Base-by-base conservation (phyloP, 2,113 vertebrate species). In the Anas platyrhynchos region DNA sequence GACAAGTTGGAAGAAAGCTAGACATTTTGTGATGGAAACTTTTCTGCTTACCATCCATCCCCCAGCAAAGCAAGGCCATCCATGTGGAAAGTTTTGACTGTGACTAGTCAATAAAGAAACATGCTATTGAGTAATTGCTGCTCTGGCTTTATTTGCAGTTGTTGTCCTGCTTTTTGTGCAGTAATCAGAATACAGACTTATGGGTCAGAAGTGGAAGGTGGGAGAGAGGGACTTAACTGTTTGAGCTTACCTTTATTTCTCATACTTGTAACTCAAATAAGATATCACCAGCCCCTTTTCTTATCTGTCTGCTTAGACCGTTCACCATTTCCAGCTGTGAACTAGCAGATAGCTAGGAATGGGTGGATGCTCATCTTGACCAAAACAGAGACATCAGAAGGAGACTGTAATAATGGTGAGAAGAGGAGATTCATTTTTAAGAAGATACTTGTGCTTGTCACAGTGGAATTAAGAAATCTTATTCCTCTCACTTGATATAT, bases 401-500 rank as follows among this genome's bases (percentile, higher is more conserved):
- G 54, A 73, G 86, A 58, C 4, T 32, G 32, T 13, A 58, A 82
- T 81, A 90, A 68, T 32, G 9, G 26, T 89, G 84, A 79, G 72
- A 81, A 86, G 11, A 20, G 25, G 29, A 93, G 16, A 36, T 63
- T 90, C 38, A 16, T 38, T 75, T 95, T 72, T 88, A 5, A 50
- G 77, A 56, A 73, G 21, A 84, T 73, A 31, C 48, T 87, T 76
- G 25, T 58, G 48, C 58, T 85, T 94, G 88, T 93, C 93, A 96
- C 46, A 61, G 50, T 87, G 63, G 81, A 95, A 92, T 95, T 92
- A 92, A 96, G 83, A 91, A 89, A 91, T 94, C 78, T 71, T 58
- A 76, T 67, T 94, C 77, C 41, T 69, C 89, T 93, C 75, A 61
- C 61, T 83, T 92, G 91, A 94, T 78, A 86, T 83, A 92, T 46